Conservation (phyloP, 1,140 invertebrate species). For the Epicauta chinensis region DNA sequence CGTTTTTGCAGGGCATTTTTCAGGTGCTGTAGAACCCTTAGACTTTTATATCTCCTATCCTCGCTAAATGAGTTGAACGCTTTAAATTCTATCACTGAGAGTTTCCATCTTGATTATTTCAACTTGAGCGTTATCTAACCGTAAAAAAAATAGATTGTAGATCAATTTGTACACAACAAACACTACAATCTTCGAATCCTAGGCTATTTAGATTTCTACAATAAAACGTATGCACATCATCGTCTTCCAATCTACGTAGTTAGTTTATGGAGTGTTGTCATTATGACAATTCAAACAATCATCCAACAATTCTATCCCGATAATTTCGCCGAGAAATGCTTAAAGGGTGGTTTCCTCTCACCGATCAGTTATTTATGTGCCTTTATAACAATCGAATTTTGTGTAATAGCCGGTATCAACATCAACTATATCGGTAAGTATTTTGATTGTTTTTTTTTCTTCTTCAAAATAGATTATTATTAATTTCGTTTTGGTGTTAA, state of each 20-base stretch:
- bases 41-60: too few species aligned
- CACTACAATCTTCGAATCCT: slow-evolving; percentile 54
- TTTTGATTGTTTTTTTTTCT: neutral
- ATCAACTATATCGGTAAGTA: slow-evolving; percentile 56
- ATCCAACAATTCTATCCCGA: slow-evolving; percentile 57
- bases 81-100: too few species aligned
- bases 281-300: slow-evolving; percentile 52
- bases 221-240: slow-evolving; percentile 52
- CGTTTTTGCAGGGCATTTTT: too few species aligned
- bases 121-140: too few species aligned
- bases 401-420: slow-evolving; percentile 50
- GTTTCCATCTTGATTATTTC: too few species aligned
- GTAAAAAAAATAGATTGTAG: slow-evolving; percentile 43
- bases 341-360: slow-evolving; percentile 49
- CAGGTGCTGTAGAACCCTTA: too few species aligned
- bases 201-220: slow-evolving; percentile 62
- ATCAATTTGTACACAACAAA: slow-evolving; percentile 50
- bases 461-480: neutral
- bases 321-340: slow-evolving; percentile 53
- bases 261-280: slow-evolving; percentile 55
- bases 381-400: slow-evolving; percentile 50
- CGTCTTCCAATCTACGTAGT: slow-evolving; percentile 55
- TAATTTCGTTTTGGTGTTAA: slow-evolving; percentile 17
- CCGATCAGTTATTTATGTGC: slow-evolving; percentile 51
- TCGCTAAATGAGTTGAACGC: too few species aligned